These are phyloP conservation scores for Chiloscyllium plagiosum DNA, from an alignment of 2,113 vertebrate species.

Conservation along the genomic window DNA sequence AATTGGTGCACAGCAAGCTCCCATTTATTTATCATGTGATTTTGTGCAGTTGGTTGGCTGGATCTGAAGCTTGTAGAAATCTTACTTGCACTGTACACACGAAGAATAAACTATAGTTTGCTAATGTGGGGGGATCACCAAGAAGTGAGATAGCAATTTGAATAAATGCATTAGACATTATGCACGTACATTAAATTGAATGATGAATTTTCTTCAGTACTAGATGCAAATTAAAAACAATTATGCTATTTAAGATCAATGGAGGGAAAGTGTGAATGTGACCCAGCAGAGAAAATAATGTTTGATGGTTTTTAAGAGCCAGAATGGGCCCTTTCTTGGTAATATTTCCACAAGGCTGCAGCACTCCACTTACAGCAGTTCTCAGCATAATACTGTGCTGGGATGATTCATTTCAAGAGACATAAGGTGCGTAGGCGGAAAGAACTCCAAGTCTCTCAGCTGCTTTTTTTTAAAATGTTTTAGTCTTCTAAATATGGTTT, in stretches of 20 bases:
- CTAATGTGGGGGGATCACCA: no score
- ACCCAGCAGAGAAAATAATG: conserved; percentile 5
- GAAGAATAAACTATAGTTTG: background rate
- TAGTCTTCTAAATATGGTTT: conserved; percentile 9
- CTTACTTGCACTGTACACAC: background rate
- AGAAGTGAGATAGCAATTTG: background rate
- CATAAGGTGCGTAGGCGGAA: conserved; percentile 27
- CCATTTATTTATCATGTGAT: background rate
- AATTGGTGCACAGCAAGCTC: no score
- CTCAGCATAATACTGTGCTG: background rate
- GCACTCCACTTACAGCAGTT: conserved; percentile 1
- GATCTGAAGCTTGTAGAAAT: background rate
- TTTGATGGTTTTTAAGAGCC: background rate
- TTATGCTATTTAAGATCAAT: background rate
- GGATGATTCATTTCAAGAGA: conserved; percentile 30
- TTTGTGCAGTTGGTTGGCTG: no score
- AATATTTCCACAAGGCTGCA: conserved; percentile 2
- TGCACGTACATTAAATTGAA: background rate
- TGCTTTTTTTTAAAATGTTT: background rate
- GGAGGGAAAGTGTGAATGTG: background rate
- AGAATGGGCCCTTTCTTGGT: background rate
- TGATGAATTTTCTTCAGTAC: conserved; percentile 6
- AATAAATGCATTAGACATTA: background rate
- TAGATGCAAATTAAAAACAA: background rate
- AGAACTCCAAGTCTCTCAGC: background rate